phyloP scores from a whole-genome alignment of 2,797 vertebrate species.

The Gymnocypris eckloni region DNA sequence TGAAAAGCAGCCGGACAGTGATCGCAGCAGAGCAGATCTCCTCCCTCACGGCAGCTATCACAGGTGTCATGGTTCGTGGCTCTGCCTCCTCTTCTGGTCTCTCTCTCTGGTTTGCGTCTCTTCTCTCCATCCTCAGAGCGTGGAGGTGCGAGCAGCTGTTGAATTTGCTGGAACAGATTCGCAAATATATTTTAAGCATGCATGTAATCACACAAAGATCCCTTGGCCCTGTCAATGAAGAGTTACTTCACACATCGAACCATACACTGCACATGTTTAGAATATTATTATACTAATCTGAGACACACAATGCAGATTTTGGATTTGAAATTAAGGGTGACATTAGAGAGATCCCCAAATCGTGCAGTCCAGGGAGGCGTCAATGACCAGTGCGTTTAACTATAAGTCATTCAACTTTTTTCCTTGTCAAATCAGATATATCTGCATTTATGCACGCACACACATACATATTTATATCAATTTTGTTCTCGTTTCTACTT shows the following conservation, averaged over 20 bases:
- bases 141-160: conserved; percentile 94
- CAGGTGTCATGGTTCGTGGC: conserved; percentile 99
- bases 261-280: background rate
- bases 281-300: background rate
- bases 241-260: background rate
- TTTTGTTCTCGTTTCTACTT: background rate
- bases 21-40: conserved; percentile 95
- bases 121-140: conserved; percentile 95
- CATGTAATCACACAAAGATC: background rate
- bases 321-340: background rate
- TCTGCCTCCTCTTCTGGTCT: conserved; percentile 91
- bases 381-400: background rate
- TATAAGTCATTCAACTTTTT: background rate
- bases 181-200: background rate
- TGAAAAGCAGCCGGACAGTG: conserved; percentile 98
- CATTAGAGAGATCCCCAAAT: background rate
- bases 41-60: conserved; percentile 96
- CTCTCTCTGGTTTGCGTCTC: conserved; percentile 90
- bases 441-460: background rate
- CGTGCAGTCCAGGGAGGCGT: background rate
- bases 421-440: conserved; percentile 6
- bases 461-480: background rate
- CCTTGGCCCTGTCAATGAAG: background rate
- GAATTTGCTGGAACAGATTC: conserved; percentile 87
- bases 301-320: background rate